phyloP scores from a whole-genome alignment of 2,888 invertebrate species.

The Noctua fimbriata region DNA sequence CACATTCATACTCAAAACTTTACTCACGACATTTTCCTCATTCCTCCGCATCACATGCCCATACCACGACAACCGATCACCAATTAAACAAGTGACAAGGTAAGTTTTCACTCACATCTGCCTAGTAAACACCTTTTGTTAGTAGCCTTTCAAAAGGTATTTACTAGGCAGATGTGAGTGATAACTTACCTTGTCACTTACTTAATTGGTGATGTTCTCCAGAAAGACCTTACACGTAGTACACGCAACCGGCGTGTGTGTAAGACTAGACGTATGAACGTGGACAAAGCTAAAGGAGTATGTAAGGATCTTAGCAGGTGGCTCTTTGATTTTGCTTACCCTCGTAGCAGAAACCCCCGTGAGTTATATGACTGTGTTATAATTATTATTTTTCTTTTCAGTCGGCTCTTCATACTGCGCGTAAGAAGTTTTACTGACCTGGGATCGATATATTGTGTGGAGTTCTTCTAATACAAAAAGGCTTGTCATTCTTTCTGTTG shows the following conservation, averaged over 20 bases:
- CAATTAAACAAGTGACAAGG: too few relatives aligned
- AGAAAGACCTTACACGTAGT: neutral
- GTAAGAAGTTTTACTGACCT: slow-evolving; percentile 1
- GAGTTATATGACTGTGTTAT: neutral
- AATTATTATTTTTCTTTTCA: slow-evolving; percentile 34
- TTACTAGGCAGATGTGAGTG: neutral
- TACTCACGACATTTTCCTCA: too few relatives aligned
- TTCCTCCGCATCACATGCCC: too few relatives aligned
- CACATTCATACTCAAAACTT: too few relatives aligned
- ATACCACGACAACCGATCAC: too few relatives aligned
- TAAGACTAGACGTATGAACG: neutral
- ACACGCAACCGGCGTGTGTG: neutral
- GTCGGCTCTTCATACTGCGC: slow-evolving; percentile 30
- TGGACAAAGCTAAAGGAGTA: neutral
- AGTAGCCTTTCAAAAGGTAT: neutral
- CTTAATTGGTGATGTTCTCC: neutral
- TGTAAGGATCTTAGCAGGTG: neutral
- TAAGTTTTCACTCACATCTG: too few relatives aligned
- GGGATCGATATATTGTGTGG: neutral
- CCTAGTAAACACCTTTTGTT: too few relatives aligned
- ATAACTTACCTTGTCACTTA: too few relatives aligned
- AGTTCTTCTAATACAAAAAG: neutral
- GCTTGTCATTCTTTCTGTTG: neutral
- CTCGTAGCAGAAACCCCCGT: neutral
- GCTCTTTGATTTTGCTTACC: neutral